phyloP scores from a whole-genome alignment of 1,140 invertebrate species.

The Centruroides vittatus region DNA sequence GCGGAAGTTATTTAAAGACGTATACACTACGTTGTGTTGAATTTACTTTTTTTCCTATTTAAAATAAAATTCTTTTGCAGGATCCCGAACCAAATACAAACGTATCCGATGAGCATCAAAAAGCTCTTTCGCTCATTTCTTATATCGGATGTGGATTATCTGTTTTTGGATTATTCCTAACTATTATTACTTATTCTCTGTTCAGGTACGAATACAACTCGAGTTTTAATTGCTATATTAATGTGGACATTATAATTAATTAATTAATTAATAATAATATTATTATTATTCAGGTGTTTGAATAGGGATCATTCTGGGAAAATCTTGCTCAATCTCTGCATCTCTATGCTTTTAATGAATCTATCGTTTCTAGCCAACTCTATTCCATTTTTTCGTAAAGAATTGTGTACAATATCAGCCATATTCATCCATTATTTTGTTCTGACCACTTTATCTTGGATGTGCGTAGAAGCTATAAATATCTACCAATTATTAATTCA shows the following conservation, averaged over 20 bases:
- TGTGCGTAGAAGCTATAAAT: slow-evolving; percentile 38
- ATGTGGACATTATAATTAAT: too few relatives aligned
- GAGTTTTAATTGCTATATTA: too few relatives aligned
- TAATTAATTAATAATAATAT: too few relatives aligned
- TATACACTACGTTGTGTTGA: too few relatives aligned
- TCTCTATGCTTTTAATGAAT: slow-evolving; percentile 36
- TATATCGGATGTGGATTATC: slow-evolving; percentile 36
- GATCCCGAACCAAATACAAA: too few relatives aligned
- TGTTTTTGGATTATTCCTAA: slow-evolving; percentile 31
- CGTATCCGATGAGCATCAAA: too few relatives aligned
- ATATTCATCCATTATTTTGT: slow-evolving; percentile 36
- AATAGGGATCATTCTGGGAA: slow-evolving; percentile 37
- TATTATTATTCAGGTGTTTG: slow-evolving; percentile 26
- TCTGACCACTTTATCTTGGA: slow-evolving; percentile 36
- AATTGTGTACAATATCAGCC: slow-evolving; percentile 25
- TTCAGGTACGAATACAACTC: slow-evolving; percentile 19
- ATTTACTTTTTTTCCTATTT: too few relatives aligned
- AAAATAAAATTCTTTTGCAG: too few relatives aligned
- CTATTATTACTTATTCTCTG: slow-evolving; percentile 34
- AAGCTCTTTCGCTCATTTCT: slow-evolving; percentile 33
- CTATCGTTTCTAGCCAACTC: slow-evolving; percentile 31
- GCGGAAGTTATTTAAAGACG: too few relatives aligned
- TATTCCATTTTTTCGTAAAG: too few relatives aligned
- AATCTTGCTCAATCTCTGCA: slow-evolving; percentile 38
- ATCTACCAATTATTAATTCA: slow-evolving; percentile 41